Evolutionary conservation across 2,888 invertebrate genomes (phyloP).

Genomic region (Argynnis bischoffii): DNA sequence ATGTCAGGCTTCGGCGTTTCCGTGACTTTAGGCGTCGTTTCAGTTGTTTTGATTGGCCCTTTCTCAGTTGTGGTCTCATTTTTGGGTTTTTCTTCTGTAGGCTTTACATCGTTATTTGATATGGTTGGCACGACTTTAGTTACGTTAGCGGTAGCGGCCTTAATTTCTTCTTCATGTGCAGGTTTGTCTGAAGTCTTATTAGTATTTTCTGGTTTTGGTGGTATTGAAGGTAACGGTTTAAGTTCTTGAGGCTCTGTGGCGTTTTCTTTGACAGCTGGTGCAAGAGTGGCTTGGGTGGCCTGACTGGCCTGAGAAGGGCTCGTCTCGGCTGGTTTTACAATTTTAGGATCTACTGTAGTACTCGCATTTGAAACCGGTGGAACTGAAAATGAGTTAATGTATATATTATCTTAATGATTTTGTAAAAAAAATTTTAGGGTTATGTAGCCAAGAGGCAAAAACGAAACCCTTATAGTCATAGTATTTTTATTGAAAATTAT

Average conservation of each 20-base stretch:
- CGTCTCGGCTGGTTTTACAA: not conserved
- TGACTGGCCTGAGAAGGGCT: conserved; percentile 6
- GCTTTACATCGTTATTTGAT: conserved; percentile 34
- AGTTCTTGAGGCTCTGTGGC: conserved; percentile 4
- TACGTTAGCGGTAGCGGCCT: conserved; percentile 37
- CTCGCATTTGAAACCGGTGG: not conserved
- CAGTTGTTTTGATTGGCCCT: conserved; percentile 43
- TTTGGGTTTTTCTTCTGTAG: conserved; percentile 1
- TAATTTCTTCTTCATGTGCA: conserved; percentile 13
- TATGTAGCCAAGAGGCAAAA: too few relatives aligned
- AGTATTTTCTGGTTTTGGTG: conserved; percentile 5
- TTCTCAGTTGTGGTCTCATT: conserved; percentile 28
- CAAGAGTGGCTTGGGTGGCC: not conserved
- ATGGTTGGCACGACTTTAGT: conserved; percentile 42
- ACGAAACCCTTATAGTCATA: too few relatives aligned
- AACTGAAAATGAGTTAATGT: too few relatives aligned
- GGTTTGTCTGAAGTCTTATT: conserved; percentile 14
- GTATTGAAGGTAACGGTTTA: not conserved
- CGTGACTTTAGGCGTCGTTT: conserved; percentile 44
- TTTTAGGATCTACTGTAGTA: not conserved
- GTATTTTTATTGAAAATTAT: too few relatives aligned
- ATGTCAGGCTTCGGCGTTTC: conserved; percentile 45
- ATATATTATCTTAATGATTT: too few relatives aligned
- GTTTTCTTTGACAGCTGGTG: conserved; percentile 3
- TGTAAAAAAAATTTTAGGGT: too few relatives aligned